Conservation (phyloP, 2,888 invertebrate genomes). For the Noctuana brunneofusca region DNA sequence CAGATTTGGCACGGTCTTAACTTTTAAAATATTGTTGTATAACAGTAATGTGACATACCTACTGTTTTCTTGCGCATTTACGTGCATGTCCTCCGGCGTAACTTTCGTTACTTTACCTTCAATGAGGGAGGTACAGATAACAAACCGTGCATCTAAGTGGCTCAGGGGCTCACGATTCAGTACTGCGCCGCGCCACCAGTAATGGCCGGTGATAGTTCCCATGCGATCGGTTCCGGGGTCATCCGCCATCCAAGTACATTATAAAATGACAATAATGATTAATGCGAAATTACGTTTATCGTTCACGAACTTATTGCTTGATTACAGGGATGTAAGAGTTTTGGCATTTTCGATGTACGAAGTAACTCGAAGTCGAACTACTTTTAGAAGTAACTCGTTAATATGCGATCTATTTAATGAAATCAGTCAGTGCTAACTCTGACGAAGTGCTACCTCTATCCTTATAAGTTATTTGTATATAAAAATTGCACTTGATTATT, state of each 20-base stretch:
- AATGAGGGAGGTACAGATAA: slow-evolving; percentile 5
- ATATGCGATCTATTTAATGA: too few relatives aligned
- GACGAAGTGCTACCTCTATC: too few relatives aligned
- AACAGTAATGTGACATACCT: too few relatives aligned
- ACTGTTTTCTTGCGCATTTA: not conserved
- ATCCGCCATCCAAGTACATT: slow-evolving; percentile 45
- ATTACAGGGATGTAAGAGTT: too few relatives aligned
- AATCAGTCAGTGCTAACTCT: too few relatives aligned
- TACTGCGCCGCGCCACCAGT: slow-evolving; percentile 33
- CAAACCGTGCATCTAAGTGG: slow-evolving; percentile 29
- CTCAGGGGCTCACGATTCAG: slow-evolving; percentile 33
- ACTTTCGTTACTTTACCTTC: not conserved
- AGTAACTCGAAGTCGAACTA: too few relatives aligned
- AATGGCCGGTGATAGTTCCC: slow-evolving; percentile 48
- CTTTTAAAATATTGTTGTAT: too few relatives aligned
- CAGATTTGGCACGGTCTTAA: too few relatives aligned
- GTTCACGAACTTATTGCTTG: slow-evolving; percentile 5
- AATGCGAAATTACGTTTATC: slow-evolving; percentile 21
- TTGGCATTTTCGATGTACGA: too few relatives aligned
- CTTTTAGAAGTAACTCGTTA: too few relatives aligned
- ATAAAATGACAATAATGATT: slow-evolving; percentile 32
- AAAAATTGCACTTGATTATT: too few relatives aligned
- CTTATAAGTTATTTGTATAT: too few relatives aligned
- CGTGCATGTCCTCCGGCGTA: not conserved
- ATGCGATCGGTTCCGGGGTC: slow-evolving; percentile 55